Percentiles rank a stretch among this genome's conserved stretches.
phyloP scores from a whole-genome alignment of 2,888 invertebrate species.

The Laspeyria flexula region DNA sequence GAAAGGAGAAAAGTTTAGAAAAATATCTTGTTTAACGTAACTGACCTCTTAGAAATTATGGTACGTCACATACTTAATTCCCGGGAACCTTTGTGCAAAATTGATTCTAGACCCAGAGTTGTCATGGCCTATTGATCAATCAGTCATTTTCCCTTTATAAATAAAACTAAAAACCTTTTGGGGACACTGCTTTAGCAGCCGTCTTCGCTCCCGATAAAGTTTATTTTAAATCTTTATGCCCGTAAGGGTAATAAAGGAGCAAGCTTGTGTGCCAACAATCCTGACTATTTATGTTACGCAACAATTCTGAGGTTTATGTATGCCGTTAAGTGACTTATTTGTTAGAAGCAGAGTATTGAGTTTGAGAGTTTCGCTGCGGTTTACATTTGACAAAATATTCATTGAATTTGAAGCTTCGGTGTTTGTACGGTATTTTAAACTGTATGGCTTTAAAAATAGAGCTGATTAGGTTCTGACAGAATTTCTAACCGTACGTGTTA shows the following conservation, averaged over 20 bases:
- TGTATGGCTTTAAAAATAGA: too few species aligned
- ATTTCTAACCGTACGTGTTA: too few species aligned
- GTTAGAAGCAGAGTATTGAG: not conserved
- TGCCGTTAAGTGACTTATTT: constrained; percentile 18
- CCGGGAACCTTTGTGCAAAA: too few species aligned
- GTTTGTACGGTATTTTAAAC: too few species aligned
- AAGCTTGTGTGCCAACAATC: constrained; percentile 54
- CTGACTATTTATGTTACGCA: constrained; percentile 44
- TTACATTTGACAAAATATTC: not conserved
- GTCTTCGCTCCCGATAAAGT: constrained; percentile 50
- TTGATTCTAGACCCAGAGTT: too few species aligned
- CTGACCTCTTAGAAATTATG: too few species aligned
- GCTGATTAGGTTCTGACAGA: too few species aligned
- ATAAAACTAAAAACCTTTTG: not conserved
- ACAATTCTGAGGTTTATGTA: constrained; percentile 29
- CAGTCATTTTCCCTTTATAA: not conserved
- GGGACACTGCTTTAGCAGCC: constrained; percentile 3
- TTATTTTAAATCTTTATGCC: constrained; percentile 60
- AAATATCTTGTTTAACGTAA: too few species aligned
- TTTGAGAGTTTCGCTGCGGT: not conserved
- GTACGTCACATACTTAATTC: too few species aligned
- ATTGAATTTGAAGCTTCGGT: not conserved
- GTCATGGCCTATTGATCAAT: too few species aligned
- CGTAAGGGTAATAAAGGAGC: constrained; percentile 55
- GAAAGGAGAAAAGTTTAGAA: too few species aligned